Evolutionary conservation across 2,888 invertebrate species (phyloP), one percentile per base, ranked within the genome.

Genomic region (Hecatera dysodea): DNA sequence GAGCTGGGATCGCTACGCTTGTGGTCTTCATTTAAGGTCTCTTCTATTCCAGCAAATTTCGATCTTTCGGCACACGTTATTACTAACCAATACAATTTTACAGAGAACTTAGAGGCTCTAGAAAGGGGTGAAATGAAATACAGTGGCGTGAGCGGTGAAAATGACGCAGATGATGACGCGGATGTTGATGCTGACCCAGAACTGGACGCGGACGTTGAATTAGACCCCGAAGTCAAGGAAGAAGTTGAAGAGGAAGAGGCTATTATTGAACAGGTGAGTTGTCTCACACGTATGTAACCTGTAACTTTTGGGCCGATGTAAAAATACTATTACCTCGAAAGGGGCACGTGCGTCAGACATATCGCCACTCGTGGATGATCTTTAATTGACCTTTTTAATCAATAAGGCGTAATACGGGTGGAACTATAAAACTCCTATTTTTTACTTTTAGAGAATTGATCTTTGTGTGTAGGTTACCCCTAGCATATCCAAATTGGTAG

Each of bases 81-180:
- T 53, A 53, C 15, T n/a, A 46, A 42, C 11, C 19, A n/a, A 22
- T 42, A 4, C 71, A 39, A 53, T 63, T 84, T 94, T 94, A 9
- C 92, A 95, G 98, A 98, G 84, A 97, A 98, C 88, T 93, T 99
- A 85, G 98, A 98, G 89, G 96, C 98, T 0, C 90, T 99, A 52
- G 98, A 99, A 91, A 96, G 98, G 3, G 98, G 99, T 2, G 98
- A 98, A 93, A 97, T 99, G 97, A 98, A 98, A 89, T 98, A 98
- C 91, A 96, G 96, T 39, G 96, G 96, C 63, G 96, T 97, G 29
- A 97, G 97, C 62, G 97, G 97, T 55, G 97, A 97, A 81, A 97
- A 96, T 1, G 97, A 97, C 68, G 97, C 96, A 15, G 97, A 97
- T 1, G 97, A 96, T 17, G 89, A 89, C 27, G 93, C 85, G 0